These are phyloP conservation scores for Sinhomidia bicolor DNA, from an alignment of 2,888 invertebrate species.

Conservation along the genomic window DNA sequence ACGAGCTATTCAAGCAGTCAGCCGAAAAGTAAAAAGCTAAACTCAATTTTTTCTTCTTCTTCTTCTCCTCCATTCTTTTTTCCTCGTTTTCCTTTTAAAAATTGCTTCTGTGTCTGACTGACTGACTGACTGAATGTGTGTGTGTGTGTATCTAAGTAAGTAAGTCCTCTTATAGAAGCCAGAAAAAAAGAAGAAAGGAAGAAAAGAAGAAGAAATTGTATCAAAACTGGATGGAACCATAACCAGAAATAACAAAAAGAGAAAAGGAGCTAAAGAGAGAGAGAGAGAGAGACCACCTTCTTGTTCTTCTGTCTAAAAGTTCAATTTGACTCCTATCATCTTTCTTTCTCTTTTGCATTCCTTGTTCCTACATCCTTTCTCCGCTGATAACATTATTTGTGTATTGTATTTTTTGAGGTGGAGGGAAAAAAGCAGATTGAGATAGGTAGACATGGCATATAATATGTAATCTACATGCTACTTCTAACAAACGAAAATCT, in stretches of 20 bases:
- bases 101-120: slow-evolving; percentile 28
- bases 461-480: not conserved
- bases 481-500: too few relatives aligned
- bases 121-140: too few relatives aligned
- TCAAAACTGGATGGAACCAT: slow-evolving; percentile 6
- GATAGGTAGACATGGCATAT: not conserved
- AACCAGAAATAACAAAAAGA: slow-evolving; percentile 34
- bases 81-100: slow-evolving; percentile 19
- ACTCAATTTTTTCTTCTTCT: slow-evolving; percentile 47
- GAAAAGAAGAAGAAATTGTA: slow-evolving; percentile 4
- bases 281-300: slow-evolving; percentile 49
- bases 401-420: too few relatives aligned
- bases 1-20: slow-evolving; percentile 50
- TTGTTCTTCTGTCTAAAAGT: slow-evolving; percentile 53
- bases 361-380: not conserved
- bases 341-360: slow-evolving; percentile 22
- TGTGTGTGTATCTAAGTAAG: slow-evolving; percentile 11
- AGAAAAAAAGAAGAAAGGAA: not conserved
- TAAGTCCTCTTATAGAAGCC: slow-evolving; percentile 32
- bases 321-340: slow-evolving; percentile 62
- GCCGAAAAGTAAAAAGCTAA: slow-evolving; percentile 57
- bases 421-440: slow-evolving; percentile 22
- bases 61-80: not conserved
- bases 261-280: not conserved
- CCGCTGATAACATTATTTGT: not conserved